Evolutionary conservation across 2,888 invertebrate genomes (phyloP).

Genomic region (Heteropelma amictum): DNA sequence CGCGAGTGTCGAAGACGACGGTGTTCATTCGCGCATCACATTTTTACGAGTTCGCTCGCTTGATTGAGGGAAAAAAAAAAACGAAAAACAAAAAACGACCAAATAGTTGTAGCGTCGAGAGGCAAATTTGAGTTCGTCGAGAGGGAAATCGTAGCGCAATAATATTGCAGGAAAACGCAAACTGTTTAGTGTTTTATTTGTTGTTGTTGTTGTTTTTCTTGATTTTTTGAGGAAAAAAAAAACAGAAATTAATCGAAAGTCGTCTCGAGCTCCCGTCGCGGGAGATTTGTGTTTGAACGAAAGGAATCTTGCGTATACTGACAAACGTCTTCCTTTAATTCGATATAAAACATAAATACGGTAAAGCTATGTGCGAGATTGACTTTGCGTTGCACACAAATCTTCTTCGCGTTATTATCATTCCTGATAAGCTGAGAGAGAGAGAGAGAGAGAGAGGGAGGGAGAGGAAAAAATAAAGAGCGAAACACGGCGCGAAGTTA

Average conservation of each 20-base stretch:
- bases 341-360: conserved; percentile 56
- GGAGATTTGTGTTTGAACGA: conserved; percentile 54
- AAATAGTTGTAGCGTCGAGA: conserved; percentile 55
- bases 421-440: conserved; percentile 46
- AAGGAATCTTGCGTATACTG: conserved; percentile 56
- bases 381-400: conserved; percentile 31
- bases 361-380: conserved; percentile 45
- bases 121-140: conserved; percentile 19
- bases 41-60: conserved; percentile 49
- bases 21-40: conserved; percentile 24
- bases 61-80: conserved; percentile 24
- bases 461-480: not conserved
- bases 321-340: conserved; percentile 66
- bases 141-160: conserved; percentile 13
- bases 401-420: conserved; percentile 38
- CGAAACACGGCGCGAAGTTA: not conserved
- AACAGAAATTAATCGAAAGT: conserved; percentile 21
- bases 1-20: conserved; percentile 6
- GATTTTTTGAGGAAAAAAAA: conserved; percentile 16
- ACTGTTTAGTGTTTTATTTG: no score
- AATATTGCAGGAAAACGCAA: conserved; percentile 27
- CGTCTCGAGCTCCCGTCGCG: conserved; percentile 44
- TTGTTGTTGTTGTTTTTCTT: conserved; percentile 23
- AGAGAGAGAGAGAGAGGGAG: not conserved
- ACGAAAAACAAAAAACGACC: conserved; percentile 45